Evolutionary conservation across 2,797 vertebrate species (phyloP).

Genomic region (Gambelia wislizenii): DNA sequence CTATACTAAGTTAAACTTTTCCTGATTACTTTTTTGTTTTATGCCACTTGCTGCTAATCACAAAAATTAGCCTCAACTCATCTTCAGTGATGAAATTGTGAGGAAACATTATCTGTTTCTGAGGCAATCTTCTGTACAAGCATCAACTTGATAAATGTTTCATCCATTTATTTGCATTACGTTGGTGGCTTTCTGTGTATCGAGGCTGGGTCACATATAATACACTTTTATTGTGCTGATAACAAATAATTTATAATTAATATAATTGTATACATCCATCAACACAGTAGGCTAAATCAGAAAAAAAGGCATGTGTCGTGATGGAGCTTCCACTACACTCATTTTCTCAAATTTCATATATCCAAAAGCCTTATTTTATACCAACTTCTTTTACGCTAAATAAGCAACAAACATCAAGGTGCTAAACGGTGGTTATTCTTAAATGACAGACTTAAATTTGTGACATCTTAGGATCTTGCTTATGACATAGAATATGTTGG

Average conservation of each 20-base stretch:
- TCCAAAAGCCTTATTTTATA: too few species aligned
- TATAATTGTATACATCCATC: too few species aligned
- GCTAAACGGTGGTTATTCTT: too few species aligned
- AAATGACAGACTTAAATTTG: too few species aligned
- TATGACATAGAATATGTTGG: background rate
- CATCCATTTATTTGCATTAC: background rate
- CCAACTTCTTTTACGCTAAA: too few species aligned
- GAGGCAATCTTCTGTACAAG: background rate
- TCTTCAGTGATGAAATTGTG: background rate
- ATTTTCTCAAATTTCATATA: too few species aligned
- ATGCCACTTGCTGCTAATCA: slow-evolving; percentile 16
- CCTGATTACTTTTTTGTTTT: slow-evolving; percentile 1
- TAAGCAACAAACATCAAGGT: too few species aligned
- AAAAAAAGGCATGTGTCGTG: too few species aligned
- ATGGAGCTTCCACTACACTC: too few species aligned
- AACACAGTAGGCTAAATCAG: background rate
- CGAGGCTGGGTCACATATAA: background rate
- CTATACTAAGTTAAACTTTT: slow-evolving; percentile 42
- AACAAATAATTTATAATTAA: background rate
- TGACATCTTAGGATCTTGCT: background rate
- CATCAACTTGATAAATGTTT: background rate
- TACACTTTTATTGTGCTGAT: background rate
- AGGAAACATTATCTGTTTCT: background rate
- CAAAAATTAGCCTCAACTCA: background rate
- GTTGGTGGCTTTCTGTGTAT: background rate